phyloP scores from a whole-genome alignment of 2,797 vertebrate genomes.

The Mormyrops attenuatus region DNA sequence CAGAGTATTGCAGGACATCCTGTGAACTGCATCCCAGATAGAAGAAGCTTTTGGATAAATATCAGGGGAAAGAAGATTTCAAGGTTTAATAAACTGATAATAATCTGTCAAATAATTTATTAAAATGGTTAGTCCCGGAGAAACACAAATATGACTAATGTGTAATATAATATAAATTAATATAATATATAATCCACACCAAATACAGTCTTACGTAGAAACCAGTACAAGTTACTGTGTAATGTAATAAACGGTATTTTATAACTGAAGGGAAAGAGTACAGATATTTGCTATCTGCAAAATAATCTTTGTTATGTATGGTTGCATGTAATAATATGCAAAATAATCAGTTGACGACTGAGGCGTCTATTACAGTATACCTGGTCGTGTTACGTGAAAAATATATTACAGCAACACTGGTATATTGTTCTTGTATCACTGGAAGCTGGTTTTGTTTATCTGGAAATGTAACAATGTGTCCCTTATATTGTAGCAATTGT shows the following conservation, averaged over 20 bases:
- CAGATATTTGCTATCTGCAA: neutral
- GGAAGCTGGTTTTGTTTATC: neutral
- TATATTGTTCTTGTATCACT: neutral
- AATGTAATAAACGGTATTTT: neutral
- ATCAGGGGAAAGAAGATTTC: neutral
- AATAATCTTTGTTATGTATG: neutral
- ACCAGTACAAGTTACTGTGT: neutral
- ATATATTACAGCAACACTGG: neutral
- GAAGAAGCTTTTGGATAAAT: neutral
- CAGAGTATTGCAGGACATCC: neutral
- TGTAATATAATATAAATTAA: neutral
- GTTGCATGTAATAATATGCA: neutral
- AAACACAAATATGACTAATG: neutral
- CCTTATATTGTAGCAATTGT: neutral
- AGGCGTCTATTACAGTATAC: neutral
- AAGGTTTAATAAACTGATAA: neutral
- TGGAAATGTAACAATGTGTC: neutral
- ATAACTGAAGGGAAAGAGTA: neutral
- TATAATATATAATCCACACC: neutral
- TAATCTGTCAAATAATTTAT: neutral
- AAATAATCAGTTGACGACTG: neutral
- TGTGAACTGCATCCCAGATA: neutral
- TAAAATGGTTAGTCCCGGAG: neutral
- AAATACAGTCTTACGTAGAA: neutral
- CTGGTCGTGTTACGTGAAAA: neutral